phyloP scores from a whole-genome alignment of 2,113 vertebrate genomes.

The Dicaeum eximium region DNA sequence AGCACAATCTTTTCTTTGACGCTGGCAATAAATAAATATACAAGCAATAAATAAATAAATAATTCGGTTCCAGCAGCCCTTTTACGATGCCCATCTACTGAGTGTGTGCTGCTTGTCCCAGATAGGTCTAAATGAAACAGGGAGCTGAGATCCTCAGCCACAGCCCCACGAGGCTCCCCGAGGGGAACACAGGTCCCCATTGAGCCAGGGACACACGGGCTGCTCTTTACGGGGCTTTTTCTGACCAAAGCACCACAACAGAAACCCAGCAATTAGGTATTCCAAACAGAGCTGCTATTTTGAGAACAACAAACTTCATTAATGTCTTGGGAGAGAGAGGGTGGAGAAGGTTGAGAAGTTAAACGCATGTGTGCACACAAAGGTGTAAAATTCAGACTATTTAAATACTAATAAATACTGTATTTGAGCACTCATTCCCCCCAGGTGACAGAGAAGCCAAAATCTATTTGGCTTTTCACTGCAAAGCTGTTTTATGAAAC shows the following conservation, averaged over 20 bases:
- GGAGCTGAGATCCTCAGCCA: not conserved
- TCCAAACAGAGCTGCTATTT: slow-evolving; percentile 19
- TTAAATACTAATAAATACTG: not conserved
- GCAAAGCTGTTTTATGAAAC: not conserved
- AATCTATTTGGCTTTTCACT: not conserved
- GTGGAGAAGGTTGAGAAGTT: not conserved
- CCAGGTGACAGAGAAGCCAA: not conserved
- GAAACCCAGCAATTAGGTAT: not conserved
- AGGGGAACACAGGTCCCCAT: slow-evolving; percentile 7
- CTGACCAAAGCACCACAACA: not conserved
- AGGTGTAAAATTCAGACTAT: not conserved
- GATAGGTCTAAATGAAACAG: not conserved
- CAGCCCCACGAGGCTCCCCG: not conserved
- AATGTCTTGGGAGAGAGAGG: not conserved
- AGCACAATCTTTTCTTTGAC: not conserved
- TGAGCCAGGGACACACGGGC: not conserved
- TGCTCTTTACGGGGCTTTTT: not conserved
- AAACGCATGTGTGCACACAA: not conserved
- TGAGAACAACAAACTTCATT: slow-evolving; percentile 6
- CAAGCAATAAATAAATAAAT: not conserved
- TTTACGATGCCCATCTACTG: fast-evolving
- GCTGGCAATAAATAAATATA: not conserved
- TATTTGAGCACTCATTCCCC: not conserved
- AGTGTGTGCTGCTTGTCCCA: not conserved
- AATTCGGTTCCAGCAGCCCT: not conserved